Conservation (phyloP, 2,113 vertebrate species). For the Tympanuchus pallidicinctus region DNA sequence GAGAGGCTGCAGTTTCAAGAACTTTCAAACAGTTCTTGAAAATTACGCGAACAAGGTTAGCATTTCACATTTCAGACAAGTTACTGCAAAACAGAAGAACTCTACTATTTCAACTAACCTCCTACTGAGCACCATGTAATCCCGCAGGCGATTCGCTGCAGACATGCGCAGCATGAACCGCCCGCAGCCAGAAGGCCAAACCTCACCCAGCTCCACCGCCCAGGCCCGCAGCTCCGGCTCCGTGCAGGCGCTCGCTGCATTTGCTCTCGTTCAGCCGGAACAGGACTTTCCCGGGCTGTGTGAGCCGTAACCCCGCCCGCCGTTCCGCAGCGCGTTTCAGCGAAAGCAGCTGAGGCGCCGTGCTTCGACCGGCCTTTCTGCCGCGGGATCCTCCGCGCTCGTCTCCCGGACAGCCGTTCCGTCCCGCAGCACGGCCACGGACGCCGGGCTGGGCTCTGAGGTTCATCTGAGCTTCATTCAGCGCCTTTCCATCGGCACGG, state of each 20-base stretch:
- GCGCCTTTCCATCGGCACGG: fast-evolving
- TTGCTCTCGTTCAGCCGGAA: background rate
- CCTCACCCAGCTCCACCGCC: background rate
- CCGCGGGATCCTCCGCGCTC: too few relatives aligned
- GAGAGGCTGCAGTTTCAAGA: too few relatives aligned
- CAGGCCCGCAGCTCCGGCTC: background rate
- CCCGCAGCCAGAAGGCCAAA: background rate
- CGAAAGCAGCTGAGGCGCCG: too few relatives aligned
- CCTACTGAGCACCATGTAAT: background rate
- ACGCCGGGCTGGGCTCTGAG: fast-evolving
- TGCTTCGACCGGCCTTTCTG: too few relatives aligned
- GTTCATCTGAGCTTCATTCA: fast-evolving
- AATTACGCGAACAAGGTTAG: background rate
- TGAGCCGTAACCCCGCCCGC: background rate
- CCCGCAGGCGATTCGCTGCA: background rate
- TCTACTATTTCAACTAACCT: background rate
- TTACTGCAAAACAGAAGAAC: background rate
- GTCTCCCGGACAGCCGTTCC: fast-evolving
- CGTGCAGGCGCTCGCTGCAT: background rate
- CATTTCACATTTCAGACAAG: background rate
- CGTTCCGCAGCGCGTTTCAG: background rate
- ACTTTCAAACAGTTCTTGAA: background rate
- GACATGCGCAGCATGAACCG: background rate
- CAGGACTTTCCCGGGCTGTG: fast-evolving
- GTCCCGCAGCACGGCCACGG: fast-evolving